phyloP scores from a whole-genome alignment of 2,113 vertebrate genomes.

The Xiphias gladius region DNA sequence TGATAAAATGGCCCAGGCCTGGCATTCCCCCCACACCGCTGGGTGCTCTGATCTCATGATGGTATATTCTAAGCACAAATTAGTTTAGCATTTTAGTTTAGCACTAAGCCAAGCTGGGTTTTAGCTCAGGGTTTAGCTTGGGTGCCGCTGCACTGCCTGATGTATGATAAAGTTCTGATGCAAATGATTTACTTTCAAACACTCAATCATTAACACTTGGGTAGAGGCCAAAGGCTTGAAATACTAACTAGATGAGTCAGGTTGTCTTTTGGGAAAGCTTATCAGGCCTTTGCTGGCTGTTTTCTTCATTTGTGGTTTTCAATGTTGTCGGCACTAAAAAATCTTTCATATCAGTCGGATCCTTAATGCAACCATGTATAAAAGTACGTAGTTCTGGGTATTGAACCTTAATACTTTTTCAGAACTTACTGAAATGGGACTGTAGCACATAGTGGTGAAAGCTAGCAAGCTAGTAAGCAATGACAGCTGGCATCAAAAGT shows the following conservation, averaged over 20 bases:
- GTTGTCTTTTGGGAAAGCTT: neutral
- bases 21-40: neutral
- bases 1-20: slow-evolving; percentile 18
- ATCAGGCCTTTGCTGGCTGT: neutral
- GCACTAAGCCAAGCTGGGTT: neutral
- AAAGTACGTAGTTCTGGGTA: no score
- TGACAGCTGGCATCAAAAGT: no score
- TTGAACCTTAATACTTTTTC: no score
- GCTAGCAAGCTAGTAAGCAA: no score
- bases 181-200: slow-evolving; percentile 23
- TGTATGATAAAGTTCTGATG: slow-evolving; percentile 12
- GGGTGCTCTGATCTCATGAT: slow-evolving; percentile 22
- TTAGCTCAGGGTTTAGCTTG: neutral
- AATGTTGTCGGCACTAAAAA: neutral
- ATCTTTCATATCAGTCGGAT: neutral
- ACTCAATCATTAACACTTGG: slow-evolving; percentile 11
- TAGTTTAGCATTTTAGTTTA: slow-evolving; percentile 43
- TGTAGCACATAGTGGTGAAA: no score
- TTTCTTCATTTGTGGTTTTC: neutral
- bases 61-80: slow-evolving; percentile 30
- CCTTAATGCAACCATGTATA: neutral
- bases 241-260: slow-evolving; percentile 27
- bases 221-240: slow-evolving; percentile 3
- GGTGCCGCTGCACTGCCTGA: neutral
- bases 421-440: no score